Base-by-base conservation (phyloP, 2,113 vertebrate species). In the Cranoglanis bouderius region DNA sequence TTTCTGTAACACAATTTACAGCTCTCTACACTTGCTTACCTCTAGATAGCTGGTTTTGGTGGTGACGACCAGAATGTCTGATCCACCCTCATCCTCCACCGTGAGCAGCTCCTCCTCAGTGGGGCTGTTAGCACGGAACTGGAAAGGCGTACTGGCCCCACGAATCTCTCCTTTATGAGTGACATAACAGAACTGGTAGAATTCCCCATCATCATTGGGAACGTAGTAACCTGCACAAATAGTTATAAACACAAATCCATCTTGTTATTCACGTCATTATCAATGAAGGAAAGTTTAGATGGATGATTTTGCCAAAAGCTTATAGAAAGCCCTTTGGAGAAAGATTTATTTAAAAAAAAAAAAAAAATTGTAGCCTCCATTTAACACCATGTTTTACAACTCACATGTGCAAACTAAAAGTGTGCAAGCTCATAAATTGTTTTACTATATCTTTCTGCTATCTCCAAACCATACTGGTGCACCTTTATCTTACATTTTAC, bases 161-260 rank as follows among this genome's bases (percentile, higher is more conserved):
- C 98, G 96, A 93, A 99, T 99, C 94, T 99, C 98, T 90, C 98
- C 98, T 95, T 98, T 99, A 91, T 99, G 95, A 82, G 98, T 99
- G 90, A 99, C 98, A 0, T 99, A 99, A 92, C 98, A 99, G 93
- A 99, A 99, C 95, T 99, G 98, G 93, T 99, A 99, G 96, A 99
- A 99, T 92, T 99, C 98, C 6, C 97, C 97, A 57, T 99, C 98
- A 51, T 99, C 98, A 87, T 98, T 99, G 92, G 98, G 98, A 85
- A 99, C 97, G 59, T 99, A 99, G 91, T 99, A 99, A 32, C 98
- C 98, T 99, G 92, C 4, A 75, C 55, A 89, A 87, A 49, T 59
- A 89, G 65, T 72, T 49, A 53, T 16, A 53, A 77, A 57, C 24
- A 82, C 46, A 63, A 87, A 78, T 51, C 35, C 29, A 65, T 61